Conservation (phyloP, 35 echinoderm and acorn worm genomes). For the Acanthaster planci region DNA sequence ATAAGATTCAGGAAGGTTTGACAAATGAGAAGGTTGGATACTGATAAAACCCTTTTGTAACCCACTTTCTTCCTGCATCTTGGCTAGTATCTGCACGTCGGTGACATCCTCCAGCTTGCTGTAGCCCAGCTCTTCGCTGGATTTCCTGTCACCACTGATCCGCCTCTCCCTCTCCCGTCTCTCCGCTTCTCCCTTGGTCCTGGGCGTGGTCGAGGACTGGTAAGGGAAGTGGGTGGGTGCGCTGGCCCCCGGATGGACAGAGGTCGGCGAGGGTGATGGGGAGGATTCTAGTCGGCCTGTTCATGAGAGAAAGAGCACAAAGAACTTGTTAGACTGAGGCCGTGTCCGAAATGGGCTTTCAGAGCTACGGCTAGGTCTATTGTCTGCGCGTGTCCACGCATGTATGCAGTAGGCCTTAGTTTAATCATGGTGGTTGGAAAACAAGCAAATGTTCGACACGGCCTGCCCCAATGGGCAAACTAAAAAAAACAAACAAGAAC, state of each 20-base stretch:
- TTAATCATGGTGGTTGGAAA: no score
- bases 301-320: neutral
- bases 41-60: no score
- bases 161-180: conserved; percentile 1
- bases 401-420: no score
- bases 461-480: no score
- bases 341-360: no score
- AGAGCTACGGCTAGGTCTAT: no score
- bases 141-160: conserved; percentile 21
- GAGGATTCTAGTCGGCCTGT: conserved; percentile 11
- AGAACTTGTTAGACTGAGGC: no score
- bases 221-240: conserved; percentile 8
- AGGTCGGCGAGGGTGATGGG: neutral
- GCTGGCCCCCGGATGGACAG: neutral
- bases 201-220: neutral
- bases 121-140: conserved; percentile 74
- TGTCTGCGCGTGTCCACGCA: no score
- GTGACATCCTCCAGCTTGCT: conserved; percentile 94
- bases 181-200: neutral
- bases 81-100: conserved; percentile 96
- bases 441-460: no score
- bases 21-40: no score
- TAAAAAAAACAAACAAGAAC: no score
- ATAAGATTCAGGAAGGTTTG: no score
- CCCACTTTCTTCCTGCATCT: conserved; percentile 99